A percentile compares a stretch with the other conserved stretches of the same genome.
Conservation (phyloP, 2,113 vertebrate species). For the Ancistrus triradiatus region DNA sequence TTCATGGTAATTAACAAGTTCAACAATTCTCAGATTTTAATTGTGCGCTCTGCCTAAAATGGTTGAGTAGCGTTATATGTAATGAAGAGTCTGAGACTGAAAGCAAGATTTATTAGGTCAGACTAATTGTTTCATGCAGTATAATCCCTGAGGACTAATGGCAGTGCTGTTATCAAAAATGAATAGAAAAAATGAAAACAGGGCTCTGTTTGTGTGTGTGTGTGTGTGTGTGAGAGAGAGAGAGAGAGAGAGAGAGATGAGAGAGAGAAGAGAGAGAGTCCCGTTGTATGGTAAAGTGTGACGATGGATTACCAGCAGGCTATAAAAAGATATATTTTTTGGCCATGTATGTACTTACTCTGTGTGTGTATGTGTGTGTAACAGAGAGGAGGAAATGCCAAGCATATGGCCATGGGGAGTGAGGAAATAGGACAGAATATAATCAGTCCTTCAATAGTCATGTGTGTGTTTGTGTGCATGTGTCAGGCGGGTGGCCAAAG, state of each 20-base stretch:
- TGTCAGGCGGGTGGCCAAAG: conserved; percentile 20
- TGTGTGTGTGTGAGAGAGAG: no score
- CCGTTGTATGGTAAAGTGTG: conserved; percentile 41
- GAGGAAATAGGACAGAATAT: conserved; percentile 55
- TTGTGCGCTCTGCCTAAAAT: not conserved
- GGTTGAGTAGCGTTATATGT: not conserved
- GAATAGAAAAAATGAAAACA: no score
- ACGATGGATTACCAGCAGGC: conserved; percentile 49
- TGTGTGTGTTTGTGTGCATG: conserved; percentile 3
- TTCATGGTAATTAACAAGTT: conserved; percentile 2
- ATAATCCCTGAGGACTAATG: conserved; percentile 32
- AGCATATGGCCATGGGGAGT: conserved; percentile 55
- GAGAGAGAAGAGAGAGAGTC: not conserved
- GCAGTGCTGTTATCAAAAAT: conserved; percentile 33
- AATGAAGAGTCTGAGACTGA: not conserved
- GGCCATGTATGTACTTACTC: conserved; percentile 18
- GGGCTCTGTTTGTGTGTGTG: no score
- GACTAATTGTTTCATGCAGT: conserved; percentile 12
- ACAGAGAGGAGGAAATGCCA: conserved; percentile 35
- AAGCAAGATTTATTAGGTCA: conserved; percentile 27
- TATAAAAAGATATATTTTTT: conserved; percentile 50
- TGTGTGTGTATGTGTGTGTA: conserved; percentile 38
- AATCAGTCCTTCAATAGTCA: conserved; percentile 59
- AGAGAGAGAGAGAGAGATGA: conserved; percentile 21
- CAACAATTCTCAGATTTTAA: not conserved